These are phyloP conservation scores for Ramazzottius varieornatus DNA, from an alignment of 2,888 invertebrate genomes.

Conservation along the genomic window DNA sequence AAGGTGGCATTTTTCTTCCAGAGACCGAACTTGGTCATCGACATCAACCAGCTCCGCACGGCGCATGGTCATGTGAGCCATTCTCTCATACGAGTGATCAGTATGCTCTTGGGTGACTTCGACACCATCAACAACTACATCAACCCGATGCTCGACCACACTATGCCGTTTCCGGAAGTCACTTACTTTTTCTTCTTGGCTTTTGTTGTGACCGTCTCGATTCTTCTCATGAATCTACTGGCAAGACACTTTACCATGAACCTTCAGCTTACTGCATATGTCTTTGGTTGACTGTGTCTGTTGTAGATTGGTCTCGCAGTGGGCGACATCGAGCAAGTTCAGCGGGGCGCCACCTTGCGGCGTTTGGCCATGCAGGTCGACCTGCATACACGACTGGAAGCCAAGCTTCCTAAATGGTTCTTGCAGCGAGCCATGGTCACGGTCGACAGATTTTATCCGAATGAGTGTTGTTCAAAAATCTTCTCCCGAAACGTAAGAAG, in stretches of 20 bases:
- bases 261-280: background rate
- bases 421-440: background rate
- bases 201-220: slow-evolving; percentile 16
- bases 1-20: background rate
- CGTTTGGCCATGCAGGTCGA: slow-evolving; percentile 22
- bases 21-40: background rate
- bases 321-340: slow-evolving; percentile 29
- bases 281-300: too few relatives aligned
- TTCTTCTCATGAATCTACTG: slow-evolving; percentile 22
- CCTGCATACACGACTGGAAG: slow-evolving; percentile 20
- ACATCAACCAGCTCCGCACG: background rate
- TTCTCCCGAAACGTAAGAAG: background rate
- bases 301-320: slow-evolving; percentile 29
- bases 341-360: slow-evolving; percentile 26
- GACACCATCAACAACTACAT: background rate
- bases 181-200: slow-evolving; percentile 23
- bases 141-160: background rate
- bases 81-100: background rate
- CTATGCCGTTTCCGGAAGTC: slow-evolving; percentile 13
- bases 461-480: too few relatives aligned
- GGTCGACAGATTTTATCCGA: background rate
- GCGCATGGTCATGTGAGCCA: background rate
- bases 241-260: slow-evolving; percentile 9
- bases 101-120: background rate
- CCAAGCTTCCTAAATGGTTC: slow-evolving; percentile 14